A percentile compares a stretch with the other conserved stretches of the same genome.
Conservation (phyloP, 2,113 vertebrate genomes). For the Notarius lentiginosus region DNA sequence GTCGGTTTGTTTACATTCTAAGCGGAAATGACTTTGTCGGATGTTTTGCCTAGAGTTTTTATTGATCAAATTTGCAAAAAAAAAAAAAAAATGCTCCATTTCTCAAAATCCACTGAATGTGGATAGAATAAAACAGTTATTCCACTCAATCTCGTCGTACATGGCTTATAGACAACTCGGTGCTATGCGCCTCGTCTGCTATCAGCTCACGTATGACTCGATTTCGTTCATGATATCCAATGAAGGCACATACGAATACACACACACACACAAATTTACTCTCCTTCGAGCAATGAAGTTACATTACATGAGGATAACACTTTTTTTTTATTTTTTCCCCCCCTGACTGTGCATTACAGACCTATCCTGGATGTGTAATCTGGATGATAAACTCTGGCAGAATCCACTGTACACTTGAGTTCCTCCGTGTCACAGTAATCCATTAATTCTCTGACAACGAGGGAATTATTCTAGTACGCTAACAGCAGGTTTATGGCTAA, state of each 20-base stretch:
- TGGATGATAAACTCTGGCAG: constrained; percentile 68
- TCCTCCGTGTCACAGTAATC: constrained; percentile 71
- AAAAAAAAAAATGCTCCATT: too few relatives aligned
- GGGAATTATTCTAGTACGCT: constrained; percentile 69
- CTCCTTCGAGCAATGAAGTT: background rate
- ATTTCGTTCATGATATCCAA: too few relatives aligned
- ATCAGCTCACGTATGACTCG: too few relatives aligned
- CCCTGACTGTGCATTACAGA: background rate
- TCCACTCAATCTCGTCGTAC: too few relatives aligned
- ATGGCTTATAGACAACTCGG: too few relatives aligned
- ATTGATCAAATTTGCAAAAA: too few relatives aligned
- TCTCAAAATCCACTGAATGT: too few relatives aligned
- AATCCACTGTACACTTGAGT: constrained; percentile 62
- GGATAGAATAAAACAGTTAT: too few relatives aligned
- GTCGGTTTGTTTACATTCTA: too few relatives aligned
- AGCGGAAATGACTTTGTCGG: too few relatives aligned
- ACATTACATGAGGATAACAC: background rate
- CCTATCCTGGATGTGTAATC: constrained; percentile 57
- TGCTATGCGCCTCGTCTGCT: too few relatives aligned
- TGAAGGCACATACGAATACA: background rate
- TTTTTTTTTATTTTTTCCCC: background rate
- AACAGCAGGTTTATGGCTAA: constrained; percentile 62
- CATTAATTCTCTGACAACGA: constrained; percentile 73
- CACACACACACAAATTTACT: background rate
- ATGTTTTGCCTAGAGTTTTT: too few relatives aligned